phyloP scores from a whole-genome alignment of 64 coral and sea anemone genomes.

The Trachythela sp. region DNA sequence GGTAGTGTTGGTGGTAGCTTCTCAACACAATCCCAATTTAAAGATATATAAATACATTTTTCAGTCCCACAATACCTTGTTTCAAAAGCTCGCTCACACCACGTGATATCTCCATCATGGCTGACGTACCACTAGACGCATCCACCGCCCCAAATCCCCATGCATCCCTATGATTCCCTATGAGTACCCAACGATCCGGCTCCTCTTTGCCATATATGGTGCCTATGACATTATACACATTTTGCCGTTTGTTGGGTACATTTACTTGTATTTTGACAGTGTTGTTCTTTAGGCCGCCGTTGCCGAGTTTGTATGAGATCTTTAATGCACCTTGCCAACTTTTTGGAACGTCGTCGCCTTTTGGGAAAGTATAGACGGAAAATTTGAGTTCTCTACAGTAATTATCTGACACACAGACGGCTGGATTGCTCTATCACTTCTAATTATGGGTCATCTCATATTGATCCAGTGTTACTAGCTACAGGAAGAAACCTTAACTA shows the following conservation, averaged over 20 bases:
- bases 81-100: conserved; percentile 49
- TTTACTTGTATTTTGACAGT: conserved; percentile 78
- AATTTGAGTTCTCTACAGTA: too few relatives aligned
- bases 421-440: too few relatives aligned
- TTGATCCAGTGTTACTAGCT: too few relatives aligned
- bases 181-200: conserved; percentile 77
- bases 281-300: conserved; percentile 36
- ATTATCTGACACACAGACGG: too few relatives aligned
- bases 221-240: conserved; percentile 80
- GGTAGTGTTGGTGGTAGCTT: too few relatives aligned
- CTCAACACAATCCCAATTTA: too few relatives aligned
- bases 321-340: conserved; percentile 70
- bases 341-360: conserved; percentile 51
- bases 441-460: too few relatives aligned
- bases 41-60: too few relatives aligned
- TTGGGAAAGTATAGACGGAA: conserved; percentile 31
- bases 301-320: conserved; percentile 75
- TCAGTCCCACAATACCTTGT: neutral
- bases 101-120: conserved; percentile 80
- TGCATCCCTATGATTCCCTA: conserved; percentile 93
- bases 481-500: too few relatives aligned
- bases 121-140: conserved; percentile 86
- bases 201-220: conserved; percentile 74
- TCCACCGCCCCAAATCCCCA: conserved; percentile 97
- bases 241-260: conserved; percentile 60